Base-by-base conservation (phyloP, 1,140 invertebrate species). In the Drosophila carrolli region DNA sequence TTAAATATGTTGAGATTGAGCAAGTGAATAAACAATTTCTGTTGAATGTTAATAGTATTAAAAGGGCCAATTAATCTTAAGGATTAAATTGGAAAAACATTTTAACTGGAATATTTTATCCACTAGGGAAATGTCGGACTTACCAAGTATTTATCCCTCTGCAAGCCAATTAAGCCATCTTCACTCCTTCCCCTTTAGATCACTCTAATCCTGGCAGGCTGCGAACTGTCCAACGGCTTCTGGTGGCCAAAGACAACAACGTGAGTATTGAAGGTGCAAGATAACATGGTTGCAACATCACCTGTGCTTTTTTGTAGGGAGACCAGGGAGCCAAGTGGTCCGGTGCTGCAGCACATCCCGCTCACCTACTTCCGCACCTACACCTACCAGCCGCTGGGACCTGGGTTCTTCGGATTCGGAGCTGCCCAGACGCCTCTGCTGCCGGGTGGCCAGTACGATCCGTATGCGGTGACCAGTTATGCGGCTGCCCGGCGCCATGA, bases 281-380 rank as follows among this genome's bases (percentile, higher is more conserved):
- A 1, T 32, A 9, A 5, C 2, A 0, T 4, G 8, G 1, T 50
- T 32, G 6, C 6, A 11, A 35, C 0, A 9, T 41, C 23, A 6
- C 4, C 23, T 47, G 0, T n/a, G 9, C 16, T 16, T 8, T 5
- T 6, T 5, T 6, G 2, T 41, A 91, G 90, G 5, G 88, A 91
- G 71, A 38, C 83, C 1, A 32, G 48, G 48, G 29, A 51, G n/a
- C 81, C 89, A 0, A 61, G 66, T 11, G 40, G 58, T 32, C 29
- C 9, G 66, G 65, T 89, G 41, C 47, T 92, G 41, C 91, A 92
- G 16, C 91, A 92, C 56, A 92, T 92, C 0, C 91, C 91, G 2
- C 67, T 92, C 14, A 91, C 91, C 43, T 92, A 92, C 40, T 92
- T 91, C 55, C 91, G 91, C 16, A 92, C 90, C 0, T 92, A 92